phyloP scores from a whole-genome alignment of 2,797 vertebrate species.

The Myripristis jacobus region DNA sequence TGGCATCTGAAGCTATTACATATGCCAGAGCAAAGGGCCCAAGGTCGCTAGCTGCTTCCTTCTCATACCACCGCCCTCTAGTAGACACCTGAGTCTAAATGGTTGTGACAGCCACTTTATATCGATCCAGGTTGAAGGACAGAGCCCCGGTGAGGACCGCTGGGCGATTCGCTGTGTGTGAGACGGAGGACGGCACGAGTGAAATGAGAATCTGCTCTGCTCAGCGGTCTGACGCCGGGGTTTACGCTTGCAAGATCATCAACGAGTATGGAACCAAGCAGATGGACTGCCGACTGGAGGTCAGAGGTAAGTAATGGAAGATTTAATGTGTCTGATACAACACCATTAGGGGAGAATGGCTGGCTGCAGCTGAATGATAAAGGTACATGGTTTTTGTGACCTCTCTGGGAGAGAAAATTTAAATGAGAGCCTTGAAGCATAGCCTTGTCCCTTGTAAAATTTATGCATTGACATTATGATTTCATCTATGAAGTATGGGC shows the following conservation, averaged over 20 bases:
- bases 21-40: slow-evolving; percentile 2
- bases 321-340: background rate
- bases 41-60: slow-evolving; percentile 25
- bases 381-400: background rate
- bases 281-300: slow-evolving; percentile 88
- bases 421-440: background rate
- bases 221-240: slow-evolving; percentile 86
- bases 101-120: slow-evolving; percentile 40
- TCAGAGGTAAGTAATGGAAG: slow-evolving; percentile 84
- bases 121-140: slow-evolving; percentile 88
- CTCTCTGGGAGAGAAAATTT: background rate
- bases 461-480: no score
- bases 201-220: slow-evolving; percentile 86
- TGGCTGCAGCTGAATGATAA: background rate
- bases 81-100: slow-evolving; percentile 19
- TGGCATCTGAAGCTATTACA: slow-evolving; percentile 16
- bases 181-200: slow-evolving; percentile 81
- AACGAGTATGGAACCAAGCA: slow-evolving; percentile 89
- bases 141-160: slow-evolving; percentile 84
- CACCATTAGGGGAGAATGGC: background rate
- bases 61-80: background rate
- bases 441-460: background rate
- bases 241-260: slow-evolving; percentile 90
- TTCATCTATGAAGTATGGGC: no score
- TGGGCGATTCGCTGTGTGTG: slow-evolving; percentile 79